Evolutionary conservation across 92 coral and sea anemone species (phyloP), one percentile per base, ranked within the genome.

Genomic region (Umimayanthus chanpuru): DNA sequence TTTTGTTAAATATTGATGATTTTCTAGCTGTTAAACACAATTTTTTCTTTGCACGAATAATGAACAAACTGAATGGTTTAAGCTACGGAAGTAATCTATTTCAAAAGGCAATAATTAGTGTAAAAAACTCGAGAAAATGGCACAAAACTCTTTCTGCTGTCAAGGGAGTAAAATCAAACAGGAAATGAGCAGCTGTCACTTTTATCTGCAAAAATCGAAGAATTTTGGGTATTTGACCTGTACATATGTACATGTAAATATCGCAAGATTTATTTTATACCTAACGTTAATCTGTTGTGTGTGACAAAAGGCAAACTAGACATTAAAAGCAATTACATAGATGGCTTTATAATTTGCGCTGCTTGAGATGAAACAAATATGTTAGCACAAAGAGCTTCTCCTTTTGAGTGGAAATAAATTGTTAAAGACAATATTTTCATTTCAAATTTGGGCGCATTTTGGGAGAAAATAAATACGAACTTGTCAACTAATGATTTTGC

Each of bases 141-240:
- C 50, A 88, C 92, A 85, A 85, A 88, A 89, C 90, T 91, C 89
- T 76, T 79, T 83, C 84, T 58, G 81, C 79, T 90, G 89, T 80
- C 93, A 89, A 32, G 83, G 76, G 85, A 64, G 84, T 25, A 83
- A 73, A 90, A 66, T 79, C 86, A 88, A 93, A 95, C 98, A 95
- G 98, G 98, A 95, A 95, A 94, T 92, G 85, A 85, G 85, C 93
- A 76, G 85, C 90, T 93, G 98, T 92, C 98, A 92, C 82, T 88
- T 90, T 93, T 92, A 95, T 95, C 94, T 91, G 77, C 90, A 90
- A 93, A 92, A 95, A 95, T 95, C 94, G 91, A 76, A 95, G 89
- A 93, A 92, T 93, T 90, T 90, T 89, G 89, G 85, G 89, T 28
- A 77, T 56, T 86, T 77, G 82, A 86, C 89, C 81, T 74, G 53